Conservation (phyloP, 2,888 invertebrate genomes). For the Athalia circularis region DNA sequence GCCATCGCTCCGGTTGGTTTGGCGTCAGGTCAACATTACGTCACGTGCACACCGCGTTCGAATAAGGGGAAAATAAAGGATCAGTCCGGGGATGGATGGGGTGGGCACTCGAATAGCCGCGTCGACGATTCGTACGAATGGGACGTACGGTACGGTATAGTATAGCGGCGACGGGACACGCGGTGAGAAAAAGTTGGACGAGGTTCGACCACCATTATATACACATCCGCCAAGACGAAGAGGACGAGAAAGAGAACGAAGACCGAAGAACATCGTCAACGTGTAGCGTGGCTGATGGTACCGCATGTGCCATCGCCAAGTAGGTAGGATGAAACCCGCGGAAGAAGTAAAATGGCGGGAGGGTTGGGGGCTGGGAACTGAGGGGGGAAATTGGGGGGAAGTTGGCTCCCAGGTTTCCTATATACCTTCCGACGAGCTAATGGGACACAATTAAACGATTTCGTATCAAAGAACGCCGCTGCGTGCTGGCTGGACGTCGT, state of each 20-base stretch:
- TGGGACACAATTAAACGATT: constrained; percentile 74
- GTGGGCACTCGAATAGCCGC: constrained; percentile 47
- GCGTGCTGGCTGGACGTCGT: constrained; percentile 70
- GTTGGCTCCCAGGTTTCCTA: constrained; percentile 27
- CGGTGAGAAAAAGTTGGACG: constrained; percentile 73
- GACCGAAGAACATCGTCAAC: constrained; percentile 46
- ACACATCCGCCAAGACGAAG: constrained; percentile 42
- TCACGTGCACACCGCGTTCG: constrained; percentile 55
- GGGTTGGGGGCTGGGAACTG: too few relatives aligned
- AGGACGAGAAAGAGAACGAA: constrained; percentile 49
- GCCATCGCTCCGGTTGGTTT: constrained; percentile 56
- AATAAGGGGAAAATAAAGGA: not conserved
- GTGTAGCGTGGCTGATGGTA: constrained; percentile 39
- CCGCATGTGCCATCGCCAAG: not conserved
- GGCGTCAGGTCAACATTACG: constrained; percentile 62
- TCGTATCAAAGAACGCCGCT: constrained; percentile 73
- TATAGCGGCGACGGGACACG: constrained; percentile 59
- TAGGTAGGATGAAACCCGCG: constrained; percentile 47
- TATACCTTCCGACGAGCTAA: constrained; percentile 64
- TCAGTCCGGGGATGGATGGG: not conserved
- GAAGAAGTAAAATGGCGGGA: constrained; percentile 26
- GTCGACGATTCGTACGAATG: not conserved
- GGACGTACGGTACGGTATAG: constrained; percentile 58
- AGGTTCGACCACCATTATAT: constrained; percentile 61
- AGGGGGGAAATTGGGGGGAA: constrained; percentile 35